These are phyloP conservation scores for Carcharodon carcharias DNA, from an alignment of 2,797 vertebrate genomes.

Conservation along the genomic window DNA sequence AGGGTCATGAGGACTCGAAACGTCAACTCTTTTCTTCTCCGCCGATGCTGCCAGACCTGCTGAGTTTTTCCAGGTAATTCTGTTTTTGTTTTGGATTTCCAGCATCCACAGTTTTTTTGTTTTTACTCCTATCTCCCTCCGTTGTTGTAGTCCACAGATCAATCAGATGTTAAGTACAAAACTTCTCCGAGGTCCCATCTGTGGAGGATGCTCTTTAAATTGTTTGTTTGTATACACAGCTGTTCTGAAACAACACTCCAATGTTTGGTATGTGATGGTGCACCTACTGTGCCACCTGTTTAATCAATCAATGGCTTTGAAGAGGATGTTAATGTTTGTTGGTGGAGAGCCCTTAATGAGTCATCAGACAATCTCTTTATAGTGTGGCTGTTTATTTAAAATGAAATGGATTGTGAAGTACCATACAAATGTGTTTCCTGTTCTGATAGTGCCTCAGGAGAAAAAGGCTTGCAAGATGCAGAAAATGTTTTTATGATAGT, in stretches of 20 bases:
- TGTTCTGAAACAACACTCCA: not conserved
- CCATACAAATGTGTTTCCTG: not conserved
- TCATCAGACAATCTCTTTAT: not conserved
- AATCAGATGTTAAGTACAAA: constrained; percentile 7
- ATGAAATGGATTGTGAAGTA: not conserved
- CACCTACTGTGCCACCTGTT: not conserved
- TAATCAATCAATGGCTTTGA: constrained; percentile 19
- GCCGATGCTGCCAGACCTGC: too few species aligned
- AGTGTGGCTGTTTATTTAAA: constrained; percentile 7
- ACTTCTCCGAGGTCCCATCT: too few species aligned
- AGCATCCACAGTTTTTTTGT: too few species aligned
- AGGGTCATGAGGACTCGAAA: too few species aligned
- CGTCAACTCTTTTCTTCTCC: too few species aligned
- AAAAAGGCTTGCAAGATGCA: not conserved
- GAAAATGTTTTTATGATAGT: not conserved
- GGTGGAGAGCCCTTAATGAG: not conserved
- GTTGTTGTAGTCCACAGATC: not conserved
- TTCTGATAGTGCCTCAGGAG: not conserved
- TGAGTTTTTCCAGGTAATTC: too few species aligned
- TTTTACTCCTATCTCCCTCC: not conserved
- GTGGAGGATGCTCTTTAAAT: not conserved
- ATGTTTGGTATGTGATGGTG: not conserved
- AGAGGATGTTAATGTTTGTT: constrained; percentile 5
- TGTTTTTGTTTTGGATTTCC: too few species aligned
- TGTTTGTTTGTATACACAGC: constrained; percentile 29